Conservation (phyloP, 1,140 invertebrate species). For the Spodoptera frugiperda region DNA sequence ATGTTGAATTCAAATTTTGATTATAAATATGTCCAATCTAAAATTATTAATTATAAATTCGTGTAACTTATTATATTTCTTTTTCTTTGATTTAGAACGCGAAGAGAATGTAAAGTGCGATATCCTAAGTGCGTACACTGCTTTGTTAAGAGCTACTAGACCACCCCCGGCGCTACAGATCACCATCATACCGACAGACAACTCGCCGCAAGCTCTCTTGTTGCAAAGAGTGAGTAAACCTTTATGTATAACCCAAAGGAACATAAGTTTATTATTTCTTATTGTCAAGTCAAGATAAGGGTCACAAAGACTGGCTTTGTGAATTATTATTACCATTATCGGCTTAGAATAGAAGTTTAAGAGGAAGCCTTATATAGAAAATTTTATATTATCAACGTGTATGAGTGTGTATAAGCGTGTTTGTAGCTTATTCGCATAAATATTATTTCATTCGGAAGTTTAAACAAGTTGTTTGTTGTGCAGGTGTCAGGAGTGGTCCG, state of each 20-base stretch:
- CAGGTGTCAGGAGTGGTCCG: conserved; percentile 92
- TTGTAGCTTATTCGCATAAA: no score
- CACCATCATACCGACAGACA: conserved; percentile 77
- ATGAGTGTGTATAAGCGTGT: no score
- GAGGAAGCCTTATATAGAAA: no score
- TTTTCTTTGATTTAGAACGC: conserved; percentile 88
- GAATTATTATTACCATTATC: no score
- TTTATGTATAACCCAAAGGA: no score
- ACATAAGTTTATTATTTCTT: no score
- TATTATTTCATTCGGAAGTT: no score
- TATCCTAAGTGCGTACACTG: conserved; percentile 98
- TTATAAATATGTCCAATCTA: not conserved
- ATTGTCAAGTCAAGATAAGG: no score
- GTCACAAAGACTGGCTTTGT: no score
- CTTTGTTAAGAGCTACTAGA: conserved; percentile 95
- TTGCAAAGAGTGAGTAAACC: conserved; percentile 87
- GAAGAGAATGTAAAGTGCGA: conserved; percentile 99
- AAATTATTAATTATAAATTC: not conserved
- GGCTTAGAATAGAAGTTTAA: no score
- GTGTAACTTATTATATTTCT: conserved; percentile 10
- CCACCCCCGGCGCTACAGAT: conserved; percentile 86
- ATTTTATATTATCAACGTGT: no score
- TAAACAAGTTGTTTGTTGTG: no score
- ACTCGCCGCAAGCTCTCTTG: conserved; percentile 90
- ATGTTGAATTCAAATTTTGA: conserved; percentile 35